Evolutionary conservation across 2,888 invertebrate species (phyloP), one percentile per base, ranked within the genome.

Genomic region (Xiphydria camelus): DNA sequence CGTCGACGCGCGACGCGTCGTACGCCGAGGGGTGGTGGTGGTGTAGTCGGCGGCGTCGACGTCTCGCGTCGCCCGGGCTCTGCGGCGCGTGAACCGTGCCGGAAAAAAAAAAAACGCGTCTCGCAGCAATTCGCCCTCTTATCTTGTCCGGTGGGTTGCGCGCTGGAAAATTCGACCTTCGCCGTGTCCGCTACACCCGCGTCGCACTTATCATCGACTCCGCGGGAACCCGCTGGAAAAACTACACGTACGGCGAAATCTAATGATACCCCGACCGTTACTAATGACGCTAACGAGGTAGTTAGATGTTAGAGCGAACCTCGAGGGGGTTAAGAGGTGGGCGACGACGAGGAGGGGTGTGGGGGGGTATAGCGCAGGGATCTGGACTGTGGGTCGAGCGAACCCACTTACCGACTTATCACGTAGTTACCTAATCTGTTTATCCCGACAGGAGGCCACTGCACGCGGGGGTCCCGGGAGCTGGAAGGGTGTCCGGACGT

Each of bases 391-490:
- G 67, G 64, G 61, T 64, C 68, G 70, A 70, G 66, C 62, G 73
- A 75, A 73, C 72, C 74, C 74, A 75, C 75, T 74, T 75, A 75
- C 74, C 71, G 73, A 75, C 75, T 75, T 75, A 75, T 75, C 75
- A 74, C 75, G 75, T 75, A 75, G 75, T 75, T 75, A 73, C 73
- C 71, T 74, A 75, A 75, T 74, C 74, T 75, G 74, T 75, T 74
- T 75, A 75, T 73, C 74, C 72, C 68, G 65, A 64, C 63, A 62
- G 63, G 57, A 45, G 40, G 37, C 55, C n/a, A 45, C 41, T 47
- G 51, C 55, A 53, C 52, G 51, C 31, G 39, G 45, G 53, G 55
- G 52, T 51, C 45, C 36, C 48, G 55, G 46, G 47, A 53, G 52
- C 50, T 60, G 47, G 64, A 66, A 69, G 70, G 70, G 68, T 66